Base-by-base conservation (phyloP, 2,888 invertebrate genomes). In the Heteromyza rotundicornis region DNA sequence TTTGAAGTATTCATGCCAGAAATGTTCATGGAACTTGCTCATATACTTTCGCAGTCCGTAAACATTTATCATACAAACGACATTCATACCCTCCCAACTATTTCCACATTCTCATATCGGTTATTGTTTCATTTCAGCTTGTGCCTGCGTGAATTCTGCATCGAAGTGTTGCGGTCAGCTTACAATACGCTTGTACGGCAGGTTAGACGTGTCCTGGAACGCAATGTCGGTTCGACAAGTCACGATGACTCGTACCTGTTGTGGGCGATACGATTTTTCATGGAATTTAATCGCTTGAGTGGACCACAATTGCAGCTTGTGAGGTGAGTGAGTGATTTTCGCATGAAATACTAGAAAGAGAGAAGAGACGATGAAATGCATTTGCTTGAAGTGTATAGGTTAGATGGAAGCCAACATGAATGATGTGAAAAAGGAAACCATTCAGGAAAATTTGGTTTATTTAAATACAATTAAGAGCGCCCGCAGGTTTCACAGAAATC, bases 201-300 rank as follows among this genome's bases (percentile, higher is more conserved):
- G 80, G 92, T 95, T 12, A 92, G 93, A 82, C 92, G 92, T 76
- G 88, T 89, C 53, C 84, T 92, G 66, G 88, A 89, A 24, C 85
- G 89, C 63, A 87, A 87, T 2, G 86, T 89, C 69, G 86, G 87
- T 5, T 87, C 89, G 70, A 89, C 89, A 0, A 91, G 92, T 78
- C 89, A 95, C 80, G 98, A 98, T 83, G 95, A 96, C 80, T 92
- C 94, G 0, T 96, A 96, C 83, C 96, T 96, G 82, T 85, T 98
- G 66, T 97, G 96, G 96, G 91, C 94, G 7, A 86, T 97, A 71
- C 90, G 92, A 77, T 98, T 97, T 85, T 98, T 98, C 83, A 96
- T 98, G 95, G 95, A 96, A 83, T 98, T 98, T 84, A 97, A 96
- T 86, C 89, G 98, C 69, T 87, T 90, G 74, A 90, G 93, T 81